These are phyloP conservation scores for Drosophila koepferae DNA, from an alignment of 2,888 invertebrate species.

Conservation along the genomic window DNA sequence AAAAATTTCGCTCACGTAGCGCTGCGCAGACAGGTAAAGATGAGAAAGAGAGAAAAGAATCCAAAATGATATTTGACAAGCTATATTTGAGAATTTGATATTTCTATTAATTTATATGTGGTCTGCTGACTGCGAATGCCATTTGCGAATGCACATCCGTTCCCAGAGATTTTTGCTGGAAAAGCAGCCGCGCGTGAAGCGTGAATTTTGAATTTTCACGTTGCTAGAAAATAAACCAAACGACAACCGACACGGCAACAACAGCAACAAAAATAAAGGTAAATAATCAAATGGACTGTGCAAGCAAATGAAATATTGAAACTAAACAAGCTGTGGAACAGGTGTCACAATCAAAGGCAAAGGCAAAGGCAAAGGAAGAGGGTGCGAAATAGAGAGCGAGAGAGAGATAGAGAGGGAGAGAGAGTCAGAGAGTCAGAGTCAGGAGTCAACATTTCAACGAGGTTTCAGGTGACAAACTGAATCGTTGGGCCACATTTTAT, in stretches of 20 bases:
- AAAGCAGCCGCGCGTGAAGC: constrained; percentile 64
- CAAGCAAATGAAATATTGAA: constrained; percentile 79
- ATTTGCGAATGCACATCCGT: constrained; percentile 59
- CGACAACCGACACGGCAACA: constrained; percentile 14
- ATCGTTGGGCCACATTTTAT: constrained; percentile 59
- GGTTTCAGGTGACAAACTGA: constrained; percentile 59
- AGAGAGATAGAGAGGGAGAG: background rate
- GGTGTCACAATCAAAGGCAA: constrained; percentile 62
- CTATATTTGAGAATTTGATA: constrained; percentile 67
- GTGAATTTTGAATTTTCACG: constrained; percentile 38
- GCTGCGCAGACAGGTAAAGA: constrained; percentile 37
- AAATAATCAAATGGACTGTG: constrained; percentile 76
- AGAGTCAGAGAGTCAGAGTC: background rate
- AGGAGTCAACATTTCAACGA: constrained; percentile 42
- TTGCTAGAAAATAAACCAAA: constrained; percentile 32
- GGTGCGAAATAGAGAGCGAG: no score
- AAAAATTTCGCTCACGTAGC: constrained; percentile 64
- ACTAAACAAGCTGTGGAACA: constrained; percentile 75
- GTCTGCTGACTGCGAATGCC: constrained; percentile 43
- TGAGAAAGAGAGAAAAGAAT: background rate
- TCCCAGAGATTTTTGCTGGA: constrained; percentile 48
- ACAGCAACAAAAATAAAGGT: constrained; percentile 17
- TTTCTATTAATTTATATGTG: constrained; percentile 73
- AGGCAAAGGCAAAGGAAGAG: background rate
- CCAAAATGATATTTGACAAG: constrained; percentile 37